These are phyloP conservation scores for Acrocera orbiculus DNA, from an alignment of 2,888 invertebrate species.

Conservation along the genomic window DNA sequence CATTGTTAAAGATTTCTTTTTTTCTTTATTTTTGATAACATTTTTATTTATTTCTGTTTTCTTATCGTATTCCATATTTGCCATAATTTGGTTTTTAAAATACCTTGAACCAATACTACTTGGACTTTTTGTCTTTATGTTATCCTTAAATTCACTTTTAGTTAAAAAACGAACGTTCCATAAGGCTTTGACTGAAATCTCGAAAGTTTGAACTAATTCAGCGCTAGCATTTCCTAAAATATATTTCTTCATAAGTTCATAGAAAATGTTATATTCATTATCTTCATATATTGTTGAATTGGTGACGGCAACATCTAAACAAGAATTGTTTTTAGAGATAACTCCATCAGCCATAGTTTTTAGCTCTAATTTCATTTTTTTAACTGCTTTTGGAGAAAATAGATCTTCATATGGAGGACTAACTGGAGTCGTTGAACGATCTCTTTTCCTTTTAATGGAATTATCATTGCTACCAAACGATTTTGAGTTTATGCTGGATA, in stretches of 20 bases:
- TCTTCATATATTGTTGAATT: slow-evolving; percentile 10
- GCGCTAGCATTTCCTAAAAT: slow-evolving; percentile 20
- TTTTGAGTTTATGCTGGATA: neutral
- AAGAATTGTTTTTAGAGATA: slow-evolving; percentile 3
- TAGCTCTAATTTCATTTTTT: slow-evolving; percentile 20
- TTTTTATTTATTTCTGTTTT: neutral
- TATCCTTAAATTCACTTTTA: slow-evolving; percentile 1
- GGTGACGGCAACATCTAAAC: neutral
- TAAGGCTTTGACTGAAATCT: slow-evolving; percentile 3
- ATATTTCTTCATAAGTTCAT: slow-evolving; percentile 19
- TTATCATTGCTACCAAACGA: neutral
- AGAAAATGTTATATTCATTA: slow-evolving; percentile 20
- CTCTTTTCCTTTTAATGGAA: slow-evolving; percentile 22
- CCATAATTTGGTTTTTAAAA: neutral
- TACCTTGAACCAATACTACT: slow-evolving; percentile 1
- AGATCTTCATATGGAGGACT: slow-evolving; percentile 24
- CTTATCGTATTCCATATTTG: neutral
- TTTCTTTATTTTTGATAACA: neutral
- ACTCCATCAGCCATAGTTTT: slow-evolving; percentile 6
- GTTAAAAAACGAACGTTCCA: slow-evolving; percentile 6
- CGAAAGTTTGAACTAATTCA: too few species aligned
- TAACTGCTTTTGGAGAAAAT: too few species aligned
- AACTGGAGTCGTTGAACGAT: slow-evolving; percentile 23
- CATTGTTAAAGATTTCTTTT: slow-evolving; percentile 18
- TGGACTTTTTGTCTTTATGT: too few species aligned